Evolutionary conservation across 2,113 vertebrate species (phyloP).

Genomic region (Brienomyrus longianalis): DNA sequence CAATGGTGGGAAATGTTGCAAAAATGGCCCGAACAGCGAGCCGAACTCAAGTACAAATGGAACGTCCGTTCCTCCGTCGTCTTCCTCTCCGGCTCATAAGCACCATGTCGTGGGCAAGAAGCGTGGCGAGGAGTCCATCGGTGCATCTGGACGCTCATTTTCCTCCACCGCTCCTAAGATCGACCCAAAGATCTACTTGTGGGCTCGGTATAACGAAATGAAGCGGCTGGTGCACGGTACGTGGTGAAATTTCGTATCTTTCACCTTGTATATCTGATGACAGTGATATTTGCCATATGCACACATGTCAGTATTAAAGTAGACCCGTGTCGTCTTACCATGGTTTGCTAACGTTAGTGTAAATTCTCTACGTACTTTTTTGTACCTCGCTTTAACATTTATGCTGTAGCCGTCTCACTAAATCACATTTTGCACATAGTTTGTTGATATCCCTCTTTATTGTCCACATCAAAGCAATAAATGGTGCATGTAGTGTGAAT

Average conservation of each 20-base stretch:
- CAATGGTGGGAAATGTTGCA: conserved; percentile 23
- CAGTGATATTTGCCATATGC: not conserved
- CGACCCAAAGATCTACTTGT: conserved; percentile 57
- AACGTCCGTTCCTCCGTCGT: not conserved
- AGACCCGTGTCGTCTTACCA: not conserved
- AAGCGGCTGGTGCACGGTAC: conserved; percentile 72
- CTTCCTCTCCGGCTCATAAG: conserved; percentile 27
- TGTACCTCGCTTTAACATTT: not conserved
- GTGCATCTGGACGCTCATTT: conserved; percentile 44
- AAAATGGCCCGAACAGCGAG: conserved; percentile 21
- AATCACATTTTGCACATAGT: not conserved
- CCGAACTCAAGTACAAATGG: not conserved
- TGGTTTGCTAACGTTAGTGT: not conserved
- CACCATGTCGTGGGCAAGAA: conserved; percentile 35
- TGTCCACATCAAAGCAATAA: not conserved
- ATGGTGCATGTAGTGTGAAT: not conserved
- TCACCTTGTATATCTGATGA: not conserved
- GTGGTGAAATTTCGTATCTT: not conserved
- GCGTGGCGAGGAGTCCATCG: conserved; percentile 33
- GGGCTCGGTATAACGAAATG: conserved; percentile 67
- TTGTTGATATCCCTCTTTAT: not conserved
- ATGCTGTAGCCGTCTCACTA: not conserved
- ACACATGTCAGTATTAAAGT: not conserved
- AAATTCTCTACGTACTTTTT: not conserved
- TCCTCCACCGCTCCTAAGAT: conserved; percentile 47